Evolutionary conservation across 1,140 invertebrate species (phyloP).

Genomic region (Drosophila bipectinata): DNA sequence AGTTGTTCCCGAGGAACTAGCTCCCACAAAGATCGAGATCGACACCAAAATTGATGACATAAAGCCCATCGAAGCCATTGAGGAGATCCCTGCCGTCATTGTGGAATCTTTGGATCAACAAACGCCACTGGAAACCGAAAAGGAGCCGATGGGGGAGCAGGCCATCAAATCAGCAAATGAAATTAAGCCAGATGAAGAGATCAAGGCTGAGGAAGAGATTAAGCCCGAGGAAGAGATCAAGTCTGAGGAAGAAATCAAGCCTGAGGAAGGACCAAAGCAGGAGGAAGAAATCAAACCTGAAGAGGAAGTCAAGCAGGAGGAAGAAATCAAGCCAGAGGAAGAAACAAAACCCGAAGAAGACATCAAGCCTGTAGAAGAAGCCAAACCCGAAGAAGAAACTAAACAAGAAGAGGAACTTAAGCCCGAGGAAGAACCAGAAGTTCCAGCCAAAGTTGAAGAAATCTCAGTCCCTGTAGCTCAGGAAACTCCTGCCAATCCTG

Average conservation of each 20-base stretch:
- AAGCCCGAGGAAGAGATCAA: not conserved
- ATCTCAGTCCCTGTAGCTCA: not conserved
- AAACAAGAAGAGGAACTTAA: not conserved
- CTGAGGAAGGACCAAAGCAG: not conserved
- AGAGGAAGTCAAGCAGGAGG: not conserved
- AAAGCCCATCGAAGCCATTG: slow-evolving; percentile 62
- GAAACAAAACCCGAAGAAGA: slow-evolving; percentile 1
- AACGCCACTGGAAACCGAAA: slow-evolving; percentile 26
- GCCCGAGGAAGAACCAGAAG: slow-evolving; percentile 12
- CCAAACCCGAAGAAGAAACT: slow-evolving; percentile 4
- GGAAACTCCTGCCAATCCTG: slow-evolving; percentile 29
- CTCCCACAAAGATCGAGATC: slow-evolving; percentile 11
- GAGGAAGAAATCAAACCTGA: not conserved
- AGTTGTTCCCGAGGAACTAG: not conserved
- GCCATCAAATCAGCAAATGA: not conserved
- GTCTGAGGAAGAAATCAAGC: not conserved
- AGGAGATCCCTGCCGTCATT: slow-evolving; percentile 66
- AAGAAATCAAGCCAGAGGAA: slow-evolving; percentile 10
- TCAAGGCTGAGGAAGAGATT: slow-evolving; percentile 1
- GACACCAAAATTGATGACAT: slow-evolving; percentile 24
- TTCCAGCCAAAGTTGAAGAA: slow-evolving; percentile 36
- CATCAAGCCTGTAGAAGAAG: slow-evolving; percentile 1
- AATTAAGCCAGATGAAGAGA: slow-evolving; percentile 1
- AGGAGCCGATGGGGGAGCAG: not conserved
- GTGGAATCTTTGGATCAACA: slow-evolving; percentile 52